phyloP scores from a whole-genome alignment of 1,140 invertebrate genomes.

The Paralvinella palmiformis region DNA sequence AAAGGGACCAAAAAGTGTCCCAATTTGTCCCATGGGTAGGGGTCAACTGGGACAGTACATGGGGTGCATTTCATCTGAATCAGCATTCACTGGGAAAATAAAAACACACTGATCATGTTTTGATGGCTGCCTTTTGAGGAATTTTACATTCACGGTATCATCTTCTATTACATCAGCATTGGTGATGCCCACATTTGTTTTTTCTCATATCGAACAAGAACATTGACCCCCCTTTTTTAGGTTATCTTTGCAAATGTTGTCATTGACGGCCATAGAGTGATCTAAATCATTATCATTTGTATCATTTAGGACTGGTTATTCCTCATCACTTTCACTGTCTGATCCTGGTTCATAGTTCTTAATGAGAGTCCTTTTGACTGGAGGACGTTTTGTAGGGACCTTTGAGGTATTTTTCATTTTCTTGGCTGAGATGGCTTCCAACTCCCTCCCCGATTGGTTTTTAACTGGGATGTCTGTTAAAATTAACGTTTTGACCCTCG shows the following conservation, averaged over 20 bases:
- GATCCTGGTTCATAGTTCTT: not conserved
- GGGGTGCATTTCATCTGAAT: not conserved
- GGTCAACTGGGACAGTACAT: too few species aligned
- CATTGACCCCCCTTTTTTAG: not conserved
- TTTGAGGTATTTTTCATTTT: not conserved
- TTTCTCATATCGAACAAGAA: not conserved
- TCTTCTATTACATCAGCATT: not conserved
- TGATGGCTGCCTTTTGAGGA: not conserved
- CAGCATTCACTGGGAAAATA: not conserved
- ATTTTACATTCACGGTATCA: not conserved
- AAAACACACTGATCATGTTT: not conserved
- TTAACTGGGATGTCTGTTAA: conserved; percentile 1
- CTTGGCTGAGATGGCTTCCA: not conserved
- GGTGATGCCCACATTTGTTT: not conserved
- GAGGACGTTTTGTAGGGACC: conserved; percentile 6
- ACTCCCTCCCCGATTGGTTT: not conserved
- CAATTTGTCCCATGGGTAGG: too few species aligned
- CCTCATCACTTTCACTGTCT: not conserved
- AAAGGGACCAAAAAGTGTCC: too few species aligned
- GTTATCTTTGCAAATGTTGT: conserved; percentile 5
- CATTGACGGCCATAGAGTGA: not conserved
- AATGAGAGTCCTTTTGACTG: not conserved
- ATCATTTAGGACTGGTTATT: not conserved
- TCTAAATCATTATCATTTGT: not conserved
- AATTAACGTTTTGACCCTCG: not conserved